These are phyloP conservation scores for Strix aluco DNA, from an alignment of 2,113 vertebrate genomes.

Conservation along the genomic window DNA sequence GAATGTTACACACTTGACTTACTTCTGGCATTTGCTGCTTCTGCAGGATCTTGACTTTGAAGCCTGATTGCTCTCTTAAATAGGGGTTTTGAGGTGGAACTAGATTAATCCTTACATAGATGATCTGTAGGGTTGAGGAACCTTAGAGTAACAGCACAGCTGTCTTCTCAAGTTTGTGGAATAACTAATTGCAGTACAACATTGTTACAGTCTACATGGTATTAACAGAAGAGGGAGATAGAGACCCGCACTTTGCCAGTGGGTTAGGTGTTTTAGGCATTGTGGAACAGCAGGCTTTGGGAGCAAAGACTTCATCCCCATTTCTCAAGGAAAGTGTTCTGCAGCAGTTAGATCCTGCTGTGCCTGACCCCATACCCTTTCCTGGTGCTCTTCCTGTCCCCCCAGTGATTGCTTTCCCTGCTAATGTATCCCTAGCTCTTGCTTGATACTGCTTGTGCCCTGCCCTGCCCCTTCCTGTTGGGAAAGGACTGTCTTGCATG, in stretches of 20 bases:
- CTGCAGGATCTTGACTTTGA: background rate
- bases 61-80: background rate
- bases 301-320: background rate
- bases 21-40: background rate
- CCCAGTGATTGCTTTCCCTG: background rate
- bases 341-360: background rate
- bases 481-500: background rate
- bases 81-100: background rate
- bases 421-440: background rate
- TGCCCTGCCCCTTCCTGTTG: background rate
- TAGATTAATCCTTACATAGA: background rate
- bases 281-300: background rate
- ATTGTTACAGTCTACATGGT: background rate
- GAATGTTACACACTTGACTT: background rate
- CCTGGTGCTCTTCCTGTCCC: background rate
- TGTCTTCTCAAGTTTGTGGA: background rate
- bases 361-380: background rate
- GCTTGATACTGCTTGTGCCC: background rate
- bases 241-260: background rate
- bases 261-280: background rate
- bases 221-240: constrained; percentile 33
- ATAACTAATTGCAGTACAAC: background rate
- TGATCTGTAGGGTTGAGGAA: background rate
- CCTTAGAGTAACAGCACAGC: background rate
- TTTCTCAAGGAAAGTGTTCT: background rate